Conservation (phyloP, 1,140 invertebrate species). For the Aplysia californica region DNA sequence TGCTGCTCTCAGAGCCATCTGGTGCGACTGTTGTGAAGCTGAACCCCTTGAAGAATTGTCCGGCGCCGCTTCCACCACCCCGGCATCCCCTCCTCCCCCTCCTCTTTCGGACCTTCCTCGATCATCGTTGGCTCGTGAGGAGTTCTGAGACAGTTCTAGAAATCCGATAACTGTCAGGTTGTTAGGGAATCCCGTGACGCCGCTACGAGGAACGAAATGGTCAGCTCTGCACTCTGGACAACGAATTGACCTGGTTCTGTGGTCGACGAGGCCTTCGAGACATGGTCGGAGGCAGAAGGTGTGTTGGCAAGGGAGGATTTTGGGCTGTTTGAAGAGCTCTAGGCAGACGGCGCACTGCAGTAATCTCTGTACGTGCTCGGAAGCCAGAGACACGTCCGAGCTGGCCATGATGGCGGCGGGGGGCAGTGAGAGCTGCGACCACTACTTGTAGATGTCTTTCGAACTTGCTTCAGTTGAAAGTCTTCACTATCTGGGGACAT, state of each 20-base stretch:
- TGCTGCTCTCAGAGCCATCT: neutral
- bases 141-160: conserved; percentile 55
- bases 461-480: no score
- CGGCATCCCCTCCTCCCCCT: conserved; percentile 81
- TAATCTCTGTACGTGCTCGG: conserved; percentile 89
- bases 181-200: conserved; percentile 50
- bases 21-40: conserved; percentile 76
- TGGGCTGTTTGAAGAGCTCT: conserved; percentile 96
- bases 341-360: conserved; percentile 98
- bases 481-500: no score
- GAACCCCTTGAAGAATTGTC: neutral
- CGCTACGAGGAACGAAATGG: conserved; percentile 84
- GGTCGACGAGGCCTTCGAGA: conserved; percentile 55
- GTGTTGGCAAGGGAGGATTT: conserved; percentile 98
- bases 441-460: no score
- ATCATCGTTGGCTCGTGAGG: conserved; percentile 68
- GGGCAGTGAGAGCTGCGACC: no score
- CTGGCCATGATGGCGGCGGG: conserved; percentile 30
- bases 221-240: conserved; percentile 99
- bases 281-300: conserved; percentile 96
- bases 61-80: neutral
- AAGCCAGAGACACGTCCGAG: conserved; percentile 37
- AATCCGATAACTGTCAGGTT: conserved; percentile 60
- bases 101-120: conserved; percentile 83
- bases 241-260: conserved; percentile 79